Conservation (phyloP, 2,113 vertebrate species). For the Malurus cyaneus region DNA sequence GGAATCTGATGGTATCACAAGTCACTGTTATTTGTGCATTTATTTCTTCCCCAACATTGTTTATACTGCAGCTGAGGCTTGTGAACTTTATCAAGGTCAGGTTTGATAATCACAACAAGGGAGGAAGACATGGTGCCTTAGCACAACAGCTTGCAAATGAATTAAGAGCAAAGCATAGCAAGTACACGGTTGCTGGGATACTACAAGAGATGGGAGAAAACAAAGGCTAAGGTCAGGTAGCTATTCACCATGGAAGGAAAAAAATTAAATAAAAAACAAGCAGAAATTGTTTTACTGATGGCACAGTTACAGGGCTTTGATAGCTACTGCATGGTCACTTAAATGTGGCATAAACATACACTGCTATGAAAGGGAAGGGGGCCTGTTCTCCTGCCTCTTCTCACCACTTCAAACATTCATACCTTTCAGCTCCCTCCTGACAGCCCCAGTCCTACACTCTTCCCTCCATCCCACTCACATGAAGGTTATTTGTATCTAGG, state of each 20-base stretch:
- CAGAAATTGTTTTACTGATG: not conserved
- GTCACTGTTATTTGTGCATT: not conserved
- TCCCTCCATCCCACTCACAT: not conserved
- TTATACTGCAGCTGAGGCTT: not conserved
- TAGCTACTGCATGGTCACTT: not conserved
- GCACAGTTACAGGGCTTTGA: not conserved
- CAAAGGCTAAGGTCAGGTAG: not conserved
- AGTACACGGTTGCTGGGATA: conserved; percentile 28
- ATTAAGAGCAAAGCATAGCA: not conserved
- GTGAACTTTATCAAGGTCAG: conserved; percentile 16
- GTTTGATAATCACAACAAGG: not conserved
- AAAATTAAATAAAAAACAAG: not conserved
- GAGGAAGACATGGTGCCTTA: not conserved
- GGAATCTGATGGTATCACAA: not conserved
- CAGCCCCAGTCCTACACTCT: not conserved
- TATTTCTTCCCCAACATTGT: not conserved
- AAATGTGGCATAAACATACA: not conserved
- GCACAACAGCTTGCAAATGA: not conserved
- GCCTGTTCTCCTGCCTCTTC: not conserved
- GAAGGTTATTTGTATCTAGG: not conserved
- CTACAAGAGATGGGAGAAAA: not conserved
- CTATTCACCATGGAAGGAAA: not conserved
- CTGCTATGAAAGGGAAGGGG: not conserved
- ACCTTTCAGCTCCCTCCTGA: conserved; percentile 11
- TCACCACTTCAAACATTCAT: not conserved